Conservation (phyloP, 2,113 vertebrate genomes). For the Pungitius pungitius region DNA sequence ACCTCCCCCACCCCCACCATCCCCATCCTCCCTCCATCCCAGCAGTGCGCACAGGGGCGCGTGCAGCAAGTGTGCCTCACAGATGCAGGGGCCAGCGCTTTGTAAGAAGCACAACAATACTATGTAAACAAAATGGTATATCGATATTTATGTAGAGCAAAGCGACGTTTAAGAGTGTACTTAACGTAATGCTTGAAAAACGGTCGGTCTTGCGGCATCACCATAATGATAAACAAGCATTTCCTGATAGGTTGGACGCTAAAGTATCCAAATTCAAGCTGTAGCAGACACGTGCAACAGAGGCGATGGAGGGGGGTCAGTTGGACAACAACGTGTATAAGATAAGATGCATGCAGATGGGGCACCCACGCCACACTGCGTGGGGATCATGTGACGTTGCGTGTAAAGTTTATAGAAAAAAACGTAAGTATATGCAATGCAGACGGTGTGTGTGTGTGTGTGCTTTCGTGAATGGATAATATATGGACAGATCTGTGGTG, state of each 20-base stretch:
- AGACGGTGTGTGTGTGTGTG: slow-evolving; percentile 19
- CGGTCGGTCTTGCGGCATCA: slow-evolving; percentile 32
- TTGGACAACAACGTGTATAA: slow-evolving; percentile 43
- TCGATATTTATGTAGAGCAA: not conserved
- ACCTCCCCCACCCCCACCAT: not conserved
- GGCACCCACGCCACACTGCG: slow-evolving; percentile 66
- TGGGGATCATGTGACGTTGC: slow-evolving; percentile 65
- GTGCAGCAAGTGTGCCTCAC: slow-evolving; percentile 78
- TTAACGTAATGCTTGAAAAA: not conserved
- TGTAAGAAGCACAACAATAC: not conserved
- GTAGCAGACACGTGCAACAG: slow-evolving; percentile 37
- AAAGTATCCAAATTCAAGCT: slow-evolving; percentile 49
- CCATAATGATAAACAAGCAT: slow-evolving; percentile 51
- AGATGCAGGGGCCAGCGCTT: slow-evolving; percentile 33
- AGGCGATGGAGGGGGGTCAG: slow-evolving; percentile 35
- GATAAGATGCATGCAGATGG: slow-evolving; percentile 58
- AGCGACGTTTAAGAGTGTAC: not conserved
- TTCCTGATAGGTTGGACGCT: slow-evolving; percentile 63
- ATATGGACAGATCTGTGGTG: not conserved
- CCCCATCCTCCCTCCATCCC: slow-evolving; percentile 26
- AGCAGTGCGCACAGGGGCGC: slow-evolving; percentile 55
- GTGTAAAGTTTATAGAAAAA: slow-evolving; percentile 46
- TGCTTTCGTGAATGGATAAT: not conserved
- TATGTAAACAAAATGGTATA: not conserved
- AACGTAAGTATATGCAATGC: slow-evolving; percentile 2